A percentile compares a stretch with the other conserved stretches of the same genome.
Conservation (phyloP, 2,888 invertebrate genomes). For the Athrips mouffetella region DNA sequence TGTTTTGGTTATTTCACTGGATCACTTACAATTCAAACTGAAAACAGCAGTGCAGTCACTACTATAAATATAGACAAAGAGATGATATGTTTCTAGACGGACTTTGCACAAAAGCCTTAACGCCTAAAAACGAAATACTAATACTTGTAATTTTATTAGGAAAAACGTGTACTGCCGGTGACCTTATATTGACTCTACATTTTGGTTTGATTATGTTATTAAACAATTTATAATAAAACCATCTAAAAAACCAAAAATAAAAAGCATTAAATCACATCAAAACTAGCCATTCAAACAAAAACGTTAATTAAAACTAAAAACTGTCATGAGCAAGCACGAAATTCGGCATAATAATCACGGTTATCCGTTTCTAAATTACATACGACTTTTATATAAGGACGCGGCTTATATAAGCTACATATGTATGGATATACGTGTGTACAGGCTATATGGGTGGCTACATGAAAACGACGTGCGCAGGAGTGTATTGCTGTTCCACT, state of each 20-base stretch:
- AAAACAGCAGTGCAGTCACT: no score
- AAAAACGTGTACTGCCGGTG: no score
- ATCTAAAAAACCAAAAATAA: slow-evolving; percentile 5
- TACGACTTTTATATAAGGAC: slow-evolving; percentile 59
- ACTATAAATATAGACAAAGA: no score
- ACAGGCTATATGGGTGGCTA: slow-evolving; percentile 31
- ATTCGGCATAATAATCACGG: slow-evolving; percentile 46
- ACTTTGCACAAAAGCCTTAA: no score
- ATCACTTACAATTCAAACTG: no score
- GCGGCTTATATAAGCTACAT: slow-evolving; percentile 45
- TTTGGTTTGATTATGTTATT: no score
- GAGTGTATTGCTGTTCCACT: slow-evolving; percentile 66
- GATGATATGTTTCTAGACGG: no score
- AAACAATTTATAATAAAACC: not conserved
- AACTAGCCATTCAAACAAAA: slow-evolving; percentile 29
- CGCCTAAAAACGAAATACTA: no score
- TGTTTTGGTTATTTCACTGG: no score
- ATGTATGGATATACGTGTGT: slow-evolving; percentile 40
- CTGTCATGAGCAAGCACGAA: slow-evolving; percentile 44
- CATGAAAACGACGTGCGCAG: slow-evolving; percentile 49
- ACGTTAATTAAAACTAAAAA: slow-evolving; percentile 22
- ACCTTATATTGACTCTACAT: no score
- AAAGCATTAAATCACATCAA: slow-evolving; percentile 4
- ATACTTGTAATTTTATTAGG: no score
- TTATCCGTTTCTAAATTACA: slow-evolving; percentile 63